Evolutionary conservation across 2,797 vertebrate species (phyloP), one percentile per base, ranked within the genome.

Genomic region (Rhinophrynus dorsalis): DNA sequence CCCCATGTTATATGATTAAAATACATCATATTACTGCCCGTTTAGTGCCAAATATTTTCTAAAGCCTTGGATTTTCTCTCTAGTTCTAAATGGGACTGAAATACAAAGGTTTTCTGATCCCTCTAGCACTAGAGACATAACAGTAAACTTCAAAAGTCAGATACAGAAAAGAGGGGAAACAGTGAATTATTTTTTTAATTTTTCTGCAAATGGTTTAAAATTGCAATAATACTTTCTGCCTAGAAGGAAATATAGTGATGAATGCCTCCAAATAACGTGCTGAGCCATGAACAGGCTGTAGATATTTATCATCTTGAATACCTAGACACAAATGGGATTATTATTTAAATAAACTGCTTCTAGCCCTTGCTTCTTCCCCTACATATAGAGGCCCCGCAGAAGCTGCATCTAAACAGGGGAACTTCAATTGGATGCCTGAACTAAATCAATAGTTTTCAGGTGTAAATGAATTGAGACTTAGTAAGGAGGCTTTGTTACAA

Each of bases 261-360:
- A 86, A 89, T 82, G 79, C 57, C 78, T 76, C 75, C 77, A 68
- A 15, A 17, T 75, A 81, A 79, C 72, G 72, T 77, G 82, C 85
- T 87, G 82, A 89, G 79, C 80, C 74, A 79, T 85, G 82, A 81
- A 24, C 66, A 68, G 13, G 3, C 2, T 0, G 10, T 5, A 62
- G 56, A 64, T 76, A 84, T 90, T 88, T 77, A 83, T 89, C 88
- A 85, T 79, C 74, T 70, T 37, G 78, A 83, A 78, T 45, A 38
- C 57, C 71, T 0, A 4, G 47, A 75, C 77, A 77, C 57, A 82
- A 82, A 83, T 77, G 71, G 47, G 78, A 83, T 84, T 79, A 83
- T 83, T 82, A 84, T 84, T 80, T 80, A 79, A 81, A 83, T 77
- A 83, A 83, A 81, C 68, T 76, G 80, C 74, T 77, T 38, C 75